These are phyloP conservation scores for Melanocharis versteri DNA, from an alignment of 2,113 vertebrate genomes.

Conservation along the genomic window DNA sequence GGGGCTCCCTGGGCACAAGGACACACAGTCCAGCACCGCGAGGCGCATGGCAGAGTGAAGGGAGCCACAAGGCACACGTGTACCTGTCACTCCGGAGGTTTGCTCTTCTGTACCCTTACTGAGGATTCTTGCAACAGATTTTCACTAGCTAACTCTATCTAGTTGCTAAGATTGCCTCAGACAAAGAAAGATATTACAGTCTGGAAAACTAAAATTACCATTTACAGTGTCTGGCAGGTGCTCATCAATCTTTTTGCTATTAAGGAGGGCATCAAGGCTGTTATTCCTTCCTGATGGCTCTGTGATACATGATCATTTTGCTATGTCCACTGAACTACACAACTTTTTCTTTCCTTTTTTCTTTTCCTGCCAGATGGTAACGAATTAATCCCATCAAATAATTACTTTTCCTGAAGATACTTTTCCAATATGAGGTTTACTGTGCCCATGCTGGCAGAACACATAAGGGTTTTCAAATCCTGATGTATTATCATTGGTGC, in stretches of 20 bases:
- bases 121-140: neutral
- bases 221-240: neutral
- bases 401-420: neutral
- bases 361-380: neutral
- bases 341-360: neutral
- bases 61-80: rapidly evolving
- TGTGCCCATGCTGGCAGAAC: neutral
- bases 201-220: neutral
- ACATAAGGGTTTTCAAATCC: neutral
- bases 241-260: neutral
- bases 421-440: neutral
- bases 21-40: neutral
- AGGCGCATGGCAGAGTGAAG: neutral
- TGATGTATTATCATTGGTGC: rapidly evolving
- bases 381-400: neutral
- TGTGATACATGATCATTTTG: neutral
- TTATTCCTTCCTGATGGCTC: neutral
- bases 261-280: neutral
- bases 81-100: neutral
- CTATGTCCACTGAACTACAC: neutral
- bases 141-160: neutral
- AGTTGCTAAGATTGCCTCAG: neutral
- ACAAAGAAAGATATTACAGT: neutral
- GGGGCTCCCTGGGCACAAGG: neutral
- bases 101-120: neutral